Conservation (phyloP, 1,140 invertebrate species). For the Melipona quadrifasciata region DNA sequence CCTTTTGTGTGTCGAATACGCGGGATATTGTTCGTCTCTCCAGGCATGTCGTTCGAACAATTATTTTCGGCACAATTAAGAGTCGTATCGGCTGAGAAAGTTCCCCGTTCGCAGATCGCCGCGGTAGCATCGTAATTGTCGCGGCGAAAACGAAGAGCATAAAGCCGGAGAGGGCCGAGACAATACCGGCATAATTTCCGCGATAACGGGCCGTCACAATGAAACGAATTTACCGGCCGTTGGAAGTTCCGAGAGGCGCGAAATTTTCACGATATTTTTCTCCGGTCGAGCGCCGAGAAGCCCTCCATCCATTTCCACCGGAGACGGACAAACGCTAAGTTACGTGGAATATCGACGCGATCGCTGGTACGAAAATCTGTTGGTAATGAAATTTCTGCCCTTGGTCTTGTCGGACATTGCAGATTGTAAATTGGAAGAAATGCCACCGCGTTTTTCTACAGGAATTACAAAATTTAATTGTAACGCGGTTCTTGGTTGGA, state of each 20-base stretch:
- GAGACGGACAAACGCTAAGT: not conserved
- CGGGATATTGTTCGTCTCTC: not conserved
- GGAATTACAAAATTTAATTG: too few species aligned
- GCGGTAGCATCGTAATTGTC: constrained; percentile 11
- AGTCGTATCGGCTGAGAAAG: not conserved
- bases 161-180: not conserved
- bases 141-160: not conserved
- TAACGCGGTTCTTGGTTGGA: too few species aligned
- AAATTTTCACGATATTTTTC: constrained; percentile 36
- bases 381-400: constrained; percentile 25
- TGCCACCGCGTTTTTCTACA: too few species aligned
- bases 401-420: not conserved
- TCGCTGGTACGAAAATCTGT: constrained; percentile 16
- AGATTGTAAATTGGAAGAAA: too few species aligned
- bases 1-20: not conserved
- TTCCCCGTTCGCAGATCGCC: not conserved
- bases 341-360: constrained; percentile 17
- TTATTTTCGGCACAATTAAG: not conserved
- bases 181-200: constrained; percentile 21
- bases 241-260: constrained; percentile 12
- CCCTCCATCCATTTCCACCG: constrained; percentile 21
- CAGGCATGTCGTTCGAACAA: not conserved
- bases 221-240: constrained; percentile 40
- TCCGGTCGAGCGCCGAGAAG: not conserved
- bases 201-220: constrained; percentile 27